phyloP scores from a whole-genome alignment of 1,140 invertebrate species.

The Saccostrea cuccullata region DNA sequence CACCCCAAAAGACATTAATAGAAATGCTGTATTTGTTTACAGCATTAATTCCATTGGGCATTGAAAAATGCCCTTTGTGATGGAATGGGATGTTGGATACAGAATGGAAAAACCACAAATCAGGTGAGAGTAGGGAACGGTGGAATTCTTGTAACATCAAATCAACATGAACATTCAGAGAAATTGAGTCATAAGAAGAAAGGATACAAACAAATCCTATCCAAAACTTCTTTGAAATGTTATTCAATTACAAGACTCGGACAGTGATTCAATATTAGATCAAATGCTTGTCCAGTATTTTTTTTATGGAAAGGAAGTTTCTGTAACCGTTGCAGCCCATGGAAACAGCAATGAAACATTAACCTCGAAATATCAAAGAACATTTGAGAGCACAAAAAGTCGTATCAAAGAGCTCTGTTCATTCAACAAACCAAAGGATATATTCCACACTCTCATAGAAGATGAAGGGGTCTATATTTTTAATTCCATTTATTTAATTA shows the following conservation, averaged over 20 bases:
- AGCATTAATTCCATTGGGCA: constrained; percentile 28
- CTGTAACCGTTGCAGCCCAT: background rate
- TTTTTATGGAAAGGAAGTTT: background rate
- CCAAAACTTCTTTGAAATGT: background rate
- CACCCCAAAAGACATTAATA: too few relatives aligned
- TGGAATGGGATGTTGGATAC: constrained; percentile 37
- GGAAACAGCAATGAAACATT: constrained; percentile 15
- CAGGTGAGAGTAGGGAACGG: background rate
- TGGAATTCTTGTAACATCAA: constrained; percentile 15
- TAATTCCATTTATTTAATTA: too few relatives aligned
- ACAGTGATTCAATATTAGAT: background rate
- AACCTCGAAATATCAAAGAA: background rate
- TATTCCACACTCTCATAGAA: constrained; percentile 6
- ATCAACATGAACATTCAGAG: constrained; percentile 6
- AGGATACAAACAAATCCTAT: background rate
- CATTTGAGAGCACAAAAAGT: background rate
- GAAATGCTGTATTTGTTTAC: constrained; percentile 36
- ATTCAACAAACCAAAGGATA: constrained; percentile 25
- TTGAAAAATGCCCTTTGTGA: constrained; percentile 43
- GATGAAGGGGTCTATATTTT: background rate
- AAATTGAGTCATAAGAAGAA: constrained; percentile 17
- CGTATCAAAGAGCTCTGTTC: too few relatives aligned
- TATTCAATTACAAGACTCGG: background rate
- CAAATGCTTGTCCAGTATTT: constrained; percentile 1
- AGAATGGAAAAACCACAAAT: constrained; percentile 27